phyloP scores from a whole-genome alignment of 2,797 vertebrate genomes.

The Manis pentadactyla region DNA sequence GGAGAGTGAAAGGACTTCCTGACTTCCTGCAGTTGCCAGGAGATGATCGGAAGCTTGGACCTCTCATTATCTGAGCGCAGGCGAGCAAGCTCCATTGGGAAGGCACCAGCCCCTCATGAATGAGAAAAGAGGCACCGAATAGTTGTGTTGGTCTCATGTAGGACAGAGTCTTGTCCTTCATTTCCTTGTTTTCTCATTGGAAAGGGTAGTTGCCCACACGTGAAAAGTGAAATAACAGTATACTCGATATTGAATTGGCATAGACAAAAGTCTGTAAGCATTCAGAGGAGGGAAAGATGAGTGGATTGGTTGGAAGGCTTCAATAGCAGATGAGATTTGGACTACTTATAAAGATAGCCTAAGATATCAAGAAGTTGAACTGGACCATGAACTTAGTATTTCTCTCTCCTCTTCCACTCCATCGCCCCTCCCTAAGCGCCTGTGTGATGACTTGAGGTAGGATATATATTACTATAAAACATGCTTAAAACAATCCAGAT shows the following conservation, averaged over 20 bases:
- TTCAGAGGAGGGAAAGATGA: not conserved
- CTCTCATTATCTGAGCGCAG: not conserved
- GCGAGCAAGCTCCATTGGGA: not conserved
- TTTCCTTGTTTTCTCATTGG: conserved; percentile 1
- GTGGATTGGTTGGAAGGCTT: not conserved
- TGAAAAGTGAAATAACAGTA: conserved; percentile 11
- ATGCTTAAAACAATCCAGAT: not conserved
- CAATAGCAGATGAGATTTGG: not conserved
- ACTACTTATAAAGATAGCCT: not conserved
- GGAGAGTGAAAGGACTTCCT: not conserved
- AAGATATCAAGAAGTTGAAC: not conserved
- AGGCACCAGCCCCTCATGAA: not conserved
- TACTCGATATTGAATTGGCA: not conserved
- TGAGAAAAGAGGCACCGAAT: not conserved
- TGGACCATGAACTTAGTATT: not conserved
- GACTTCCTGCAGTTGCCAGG: not conserved
- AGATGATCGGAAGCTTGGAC: not conserved
- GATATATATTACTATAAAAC: not conserved
- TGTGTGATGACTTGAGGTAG: not conserved
- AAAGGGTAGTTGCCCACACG: conserved; percentile 15
- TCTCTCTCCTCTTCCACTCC: not conserved
- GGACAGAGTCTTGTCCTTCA: not conserved
- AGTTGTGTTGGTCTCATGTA: not conserved
- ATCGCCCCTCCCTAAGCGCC: not conserved
- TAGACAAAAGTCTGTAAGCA: not conserved